Base-by-base conservation (phyloP, 2,797 vertebrate genomes). In the Siniperca undulata region DNA sequence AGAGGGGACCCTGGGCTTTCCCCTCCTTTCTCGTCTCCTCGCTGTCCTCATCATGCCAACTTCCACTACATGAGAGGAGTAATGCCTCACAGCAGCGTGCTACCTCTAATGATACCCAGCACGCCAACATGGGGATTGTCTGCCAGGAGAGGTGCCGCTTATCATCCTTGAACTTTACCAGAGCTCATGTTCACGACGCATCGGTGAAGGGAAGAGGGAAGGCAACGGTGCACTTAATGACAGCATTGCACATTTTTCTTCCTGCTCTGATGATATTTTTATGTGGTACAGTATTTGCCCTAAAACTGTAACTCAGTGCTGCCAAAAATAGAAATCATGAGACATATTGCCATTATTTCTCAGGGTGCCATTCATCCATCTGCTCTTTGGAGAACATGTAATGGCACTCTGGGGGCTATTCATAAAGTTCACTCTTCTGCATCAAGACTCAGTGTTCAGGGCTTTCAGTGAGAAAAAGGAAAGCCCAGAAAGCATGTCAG, bases 341-440 rank as follows among this genome's bases (percentile, higher is more conserved):
- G 83, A 90, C 83, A 78, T 76, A 84, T 90, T 87, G 84, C 75
- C 78, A 80, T 92, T 91, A 78, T 90, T 86, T 90, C 80, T 90
- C 83, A 90, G 82, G 59, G 77, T 94, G 88, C 89, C 89, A 84
- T 89, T 88, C 83, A 91, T 93, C 89, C 90, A 89, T 91, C 82
- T 93, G 89, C 87, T 92, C 89, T 89, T 88, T 87, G 52, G 75
- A 91, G 88, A 83, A 86, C 82, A 85, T 84, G 73, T 86, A 92
- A 94, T 93, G 86, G 83, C 77, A 82, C 82, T 89, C 91, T 86
- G 78, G 88, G 83, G 91, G 90, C 74, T 89, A 80, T 93, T 93
- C 83, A 83, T 91, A 89, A 93, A 90, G 90, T 91, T 92, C 89
- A 93, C 78, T 92, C 84, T 85, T 86, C 91, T 93, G 85, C 84